Conservation (phyloP, 2,797 vertebrate genomes). For the Tapera naevia region DNA sequence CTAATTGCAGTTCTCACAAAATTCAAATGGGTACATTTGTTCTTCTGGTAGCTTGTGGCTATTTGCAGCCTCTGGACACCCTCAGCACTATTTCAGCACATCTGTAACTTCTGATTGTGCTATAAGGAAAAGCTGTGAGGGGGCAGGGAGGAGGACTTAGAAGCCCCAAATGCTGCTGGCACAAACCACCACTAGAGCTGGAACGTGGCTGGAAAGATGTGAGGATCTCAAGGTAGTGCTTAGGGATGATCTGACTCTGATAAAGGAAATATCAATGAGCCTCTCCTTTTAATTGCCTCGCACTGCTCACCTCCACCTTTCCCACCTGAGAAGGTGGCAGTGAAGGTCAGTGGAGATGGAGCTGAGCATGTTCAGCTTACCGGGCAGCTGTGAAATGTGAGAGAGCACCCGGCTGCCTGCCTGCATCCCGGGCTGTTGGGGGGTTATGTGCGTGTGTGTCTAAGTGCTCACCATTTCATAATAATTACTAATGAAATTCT, state of each 20-base stretch:
- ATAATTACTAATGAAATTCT: conserved; percentile 82
- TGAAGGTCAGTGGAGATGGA: background rate
- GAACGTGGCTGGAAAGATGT: background rate
- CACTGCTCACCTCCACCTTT: background rate
- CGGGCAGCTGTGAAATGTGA: background rate
- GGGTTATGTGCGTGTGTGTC: conserved; percentile 21
- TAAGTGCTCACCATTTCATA: conserved; percentile 72
- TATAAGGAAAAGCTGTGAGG: background rate
- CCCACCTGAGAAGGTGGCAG: background rate
- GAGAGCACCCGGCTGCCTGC: background rate
- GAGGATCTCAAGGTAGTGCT: background rate
- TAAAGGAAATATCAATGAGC: background rate
- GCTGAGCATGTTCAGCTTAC: background rate
- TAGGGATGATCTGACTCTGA: background rate
- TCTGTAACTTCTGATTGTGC: conserved; percentile 19
- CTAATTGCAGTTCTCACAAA: conserved; percentile 46
- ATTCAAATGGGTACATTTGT: conserved; percentile 43
- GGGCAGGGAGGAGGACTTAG: background rate
- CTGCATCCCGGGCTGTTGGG: background rate
- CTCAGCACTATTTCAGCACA: conserved; percentile 27
- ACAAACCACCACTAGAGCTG: background rate
- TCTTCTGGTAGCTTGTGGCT: conserved; percentile 6
- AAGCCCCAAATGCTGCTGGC: background rate
- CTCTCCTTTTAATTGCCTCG: background rate
- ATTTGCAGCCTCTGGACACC: conserved; percentile 37